phyloP scores from a whole-genome alignment of 2,797 vertebrate genomes.

The Simalia tracyae region DNA sequence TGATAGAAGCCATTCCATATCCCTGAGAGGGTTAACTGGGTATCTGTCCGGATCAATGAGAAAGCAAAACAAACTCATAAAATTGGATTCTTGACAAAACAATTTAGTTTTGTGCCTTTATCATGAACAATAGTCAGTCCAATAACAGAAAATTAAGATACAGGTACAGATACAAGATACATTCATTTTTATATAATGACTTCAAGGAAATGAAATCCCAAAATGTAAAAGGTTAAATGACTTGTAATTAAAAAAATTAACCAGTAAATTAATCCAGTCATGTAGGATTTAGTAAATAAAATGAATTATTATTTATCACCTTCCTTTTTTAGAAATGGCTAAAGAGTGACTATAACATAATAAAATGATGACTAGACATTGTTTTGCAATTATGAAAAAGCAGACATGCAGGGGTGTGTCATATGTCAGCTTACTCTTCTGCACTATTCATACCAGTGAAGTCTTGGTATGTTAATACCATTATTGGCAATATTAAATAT shows the following conservation, averaged over 20 bases:
- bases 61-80: slow-evolving; percentile 20
- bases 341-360: slow-evolving; percentile 52
- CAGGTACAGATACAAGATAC: not conserved
- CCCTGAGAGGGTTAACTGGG: not conserved
- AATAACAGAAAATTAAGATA: not conserved
- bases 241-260: slow-evolving; percentile 58
- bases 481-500: accelerated
- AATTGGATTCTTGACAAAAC: slow-evolving; percentile 21
- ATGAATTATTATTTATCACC: slow-evolving; percentile 56
- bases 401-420: slow-evolving; percentile 43
- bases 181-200: not conserved
- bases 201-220: slow-evolving; percentile 23
- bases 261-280: slow-evolving; percentile 63
- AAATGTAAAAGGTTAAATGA: slow-evolving; percentile 56
- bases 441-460: not conserved
- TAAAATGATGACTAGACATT: slow-evolving; percentile 51
- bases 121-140: slow-evolving; percentile 13
- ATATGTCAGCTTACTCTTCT: accelerated
- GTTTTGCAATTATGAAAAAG: slow-evolving; percentile 61
- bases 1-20: not conserved
- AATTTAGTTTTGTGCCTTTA: not conserved
- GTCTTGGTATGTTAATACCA: not conserved
- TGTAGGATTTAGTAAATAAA: slow-evolving; percentile 63
- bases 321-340: slow-evolving; percentile 58
- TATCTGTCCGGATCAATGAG: slow-evolving; percentile 30